Evolutionary conservation across 2,888 invertebrate species (phyloP).

Genomic region (Eilema depressum): DNA sequence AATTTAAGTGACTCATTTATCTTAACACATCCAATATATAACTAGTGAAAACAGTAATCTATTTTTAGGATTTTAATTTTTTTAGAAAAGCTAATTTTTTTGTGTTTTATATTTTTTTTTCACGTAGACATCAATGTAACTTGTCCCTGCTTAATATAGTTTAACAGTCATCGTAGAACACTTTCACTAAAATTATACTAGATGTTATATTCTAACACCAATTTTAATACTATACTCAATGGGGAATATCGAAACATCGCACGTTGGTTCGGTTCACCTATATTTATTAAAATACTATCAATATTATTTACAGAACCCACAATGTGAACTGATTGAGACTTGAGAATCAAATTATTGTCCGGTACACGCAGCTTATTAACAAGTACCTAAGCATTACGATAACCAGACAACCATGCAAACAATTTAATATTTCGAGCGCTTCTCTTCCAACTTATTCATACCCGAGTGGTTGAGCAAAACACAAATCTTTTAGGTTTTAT

Average conservation of each 20-base stretch:
- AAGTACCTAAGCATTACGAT: neutral
- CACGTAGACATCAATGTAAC: neutral
- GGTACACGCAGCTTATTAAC: too few relatives aligned
- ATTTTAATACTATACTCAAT: neutral
- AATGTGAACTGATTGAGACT: neutral
- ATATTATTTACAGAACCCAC: neutral
- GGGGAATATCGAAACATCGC: neutral
- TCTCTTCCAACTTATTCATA: neutral
- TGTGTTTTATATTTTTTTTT: neutral
- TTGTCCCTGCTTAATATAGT: neutral
- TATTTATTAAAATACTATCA: neutral
- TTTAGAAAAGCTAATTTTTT: constrained; percentile 1
- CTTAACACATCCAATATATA: neutral
- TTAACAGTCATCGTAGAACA: neutral
- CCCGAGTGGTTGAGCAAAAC: neutral
- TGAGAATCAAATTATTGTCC: neutral
- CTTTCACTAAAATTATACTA: neutral
- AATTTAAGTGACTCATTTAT: neutral
- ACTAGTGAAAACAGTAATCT: neutral
- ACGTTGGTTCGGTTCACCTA: neutral
- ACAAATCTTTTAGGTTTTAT: neutral
- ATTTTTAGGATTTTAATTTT: neutral
- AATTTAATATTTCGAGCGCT: neutral
- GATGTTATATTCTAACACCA: neutral
- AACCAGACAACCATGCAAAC: neutral